Evolutionary conservation across 1,140 invertebrate genomes (phyloP).

Genomic region (Branchinecta lindahli): DNA sequence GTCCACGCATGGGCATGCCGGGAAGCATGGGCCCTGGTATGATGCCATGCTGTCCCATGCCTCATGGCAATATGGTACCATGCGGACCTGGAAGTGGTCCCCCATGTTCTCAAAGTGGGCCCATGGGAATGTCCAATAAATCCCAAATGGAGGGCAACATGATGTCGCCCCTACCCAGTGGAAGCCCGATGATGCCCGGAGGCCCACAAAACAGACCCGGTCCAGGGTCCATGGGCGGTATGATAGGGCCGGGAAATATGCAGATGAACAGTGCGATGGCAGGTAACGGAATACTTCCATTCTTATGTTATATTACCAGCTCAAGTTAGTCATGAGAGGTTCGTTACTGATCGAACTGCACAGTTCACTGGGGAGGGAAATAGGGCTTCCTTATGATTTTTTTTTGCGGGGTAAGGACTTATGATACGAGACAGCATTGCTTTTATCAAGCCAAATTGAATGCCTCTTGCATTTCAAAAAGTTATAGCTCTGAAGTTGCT

Average conservation of each 20-base stretch:
- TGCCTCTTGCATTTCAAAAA: no score
- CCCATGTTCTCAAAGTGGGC: conserved; percentile 17
- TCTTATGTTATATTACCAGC: conserved; percentile 14
- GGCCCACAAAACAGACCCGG: conserved; percentile 23
- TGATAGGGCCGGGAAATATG: neutral
- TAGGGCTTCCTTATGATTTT: no score
- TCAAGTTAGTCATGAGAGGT: neutral
- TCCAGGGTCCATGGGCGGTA: conserved; percentile 19
- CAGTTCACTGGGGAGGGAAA: no score
- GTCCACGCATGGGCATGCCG: conserved; percentile 17
- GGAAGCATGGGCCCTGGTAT: conserved; percentile 15
- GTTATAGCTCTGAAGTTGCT: no score
- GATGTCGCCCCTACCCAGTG: conserved; percentile 20
- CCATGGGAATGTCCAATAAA: conserved; percentile 16
- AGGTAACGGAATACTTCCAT: conserved; percentile 1
- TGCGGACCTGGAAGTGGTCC: conserved; percentile 20
- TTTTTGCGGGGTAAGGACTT: no score
- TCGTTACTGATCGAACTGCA: no score
- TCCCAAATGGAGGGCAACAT: conserved; percentile 22
- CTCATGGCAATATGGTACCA: conserved; percentile 18
- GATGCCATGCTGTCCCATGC: conserved; percentile 19
- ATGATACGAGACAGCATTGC: no score
- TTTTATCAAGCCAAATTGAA: no score
- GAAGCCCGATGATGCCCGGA: conserved; percentile 23
- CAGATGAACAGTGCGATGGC: conserved; percentile 17